Evolutionary conservation across 2,113 vertebrate genomes (phyloP).

Genomic region (Xenus cinereus): DNA sequence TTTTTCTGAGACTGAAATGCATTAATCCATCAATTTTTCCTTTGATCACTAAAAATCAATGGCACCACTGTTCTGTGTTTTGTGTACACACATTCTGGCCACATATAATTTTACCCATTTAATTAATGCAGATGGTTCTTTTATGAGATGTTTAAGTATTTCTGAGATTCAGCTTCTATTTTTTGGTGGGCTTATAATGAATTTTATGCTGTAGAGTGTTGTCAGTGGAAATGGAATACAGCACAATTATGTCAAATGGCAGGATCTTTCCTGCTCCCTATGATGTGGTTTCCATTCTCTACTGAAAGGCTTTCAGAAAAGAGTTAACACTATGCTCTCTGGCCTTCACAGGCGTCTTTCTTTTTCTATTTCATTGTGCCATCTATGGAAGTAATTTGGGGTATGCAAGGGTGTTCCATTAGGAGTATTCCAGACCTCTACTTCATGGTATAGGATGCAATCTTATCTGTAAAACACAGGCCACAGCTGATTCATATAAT

Average conservation of each 20-base stretch:
- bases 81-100: neutral
- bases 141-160: neutral
- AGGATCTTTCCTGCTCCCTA: neutral
- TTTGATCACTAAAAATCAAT: conserved; percentile 50
- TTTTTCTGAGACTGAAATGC: neutral
- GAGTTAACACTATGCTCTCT: neutral
- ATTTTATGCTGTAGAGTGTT: neutral
- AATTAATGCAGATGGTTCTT: neutral
- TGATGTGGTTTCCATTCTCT: neutral
- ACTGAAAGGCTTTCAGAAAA: neutral
- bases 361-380: neutral
- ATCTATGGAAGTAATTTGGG: neutral
- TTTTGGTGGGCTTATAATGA: neutral
- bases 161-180: neutral
- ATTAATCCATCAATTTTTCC: neutral
- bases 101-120: neutral
- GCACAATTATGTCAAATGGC: neutral
- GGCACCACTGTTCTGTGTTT: neutral
- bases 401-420: neutral
- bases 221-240: neutral
- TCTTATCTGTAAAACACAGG: neutral
- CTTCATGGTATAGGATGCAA: neutral
- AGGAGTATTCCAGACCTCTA: neutral
- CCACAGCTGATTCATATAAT: neutral
- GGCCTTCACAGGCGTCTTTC: neutral